A percentile compares a stretch with the other conserved stretches of the same genome.
These are phyloP conservation scores for Stenodera caucasica DNA, from an alignment of 2,888 invertebrate genomes.

Conservation along the genomic window DNA sequence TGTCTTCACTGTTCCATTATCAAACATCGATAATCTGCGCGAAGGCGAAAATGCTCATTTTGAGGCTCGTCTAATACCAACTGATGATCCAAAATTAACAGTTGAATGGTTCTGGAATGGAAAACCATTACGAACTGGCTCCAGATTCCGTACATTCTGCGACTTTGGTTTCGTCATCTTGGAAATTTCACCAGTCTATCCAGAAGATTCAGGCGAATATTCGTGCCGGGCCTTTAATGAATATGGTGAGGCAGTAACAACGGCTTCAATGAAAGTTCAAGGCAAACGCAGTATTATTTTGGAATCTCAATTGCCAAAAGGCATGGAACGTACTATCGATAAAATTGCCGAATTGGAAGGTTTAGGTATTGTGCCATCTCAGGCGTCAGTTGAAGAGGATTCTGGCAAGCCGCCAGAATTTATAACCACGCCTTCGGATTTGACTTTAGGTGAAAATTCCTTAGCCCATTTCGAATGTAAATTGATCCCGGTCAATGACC, in stretches of 20 bases:
- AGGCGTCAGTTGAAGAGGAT: constrained; percentile 75
- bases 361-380: constrained; percentile 70
- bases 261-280: constrained; percentile 85
- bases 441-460: constrained; percentile 81
- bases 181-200: constrained; percentile 96
- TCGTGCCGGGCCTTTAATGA: constrained; percentile 86
- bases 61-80: constrained; percentile 85
- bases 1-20: constrained; percentile 84
- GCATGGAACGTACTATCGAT: constrained; percentile 92
- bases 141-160: constrained; percentile 93
- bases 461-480: constrained; percentile 93
- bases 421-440: constrained; percentile 82
- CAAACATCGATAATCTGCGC: constrained; percentile 82
- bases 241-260: constrained; percentile 89
- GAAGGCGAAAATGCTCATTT: constrained; percentile 93
- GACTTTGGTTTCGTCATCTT: constrained; percentile 98
- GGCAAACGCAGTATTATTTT: constrained; percentile 90
- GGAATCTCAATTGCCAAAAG: constrained; percentile 88
- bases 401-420: constrained; percentile 89
- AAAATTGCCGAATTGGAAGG: constrained; percentile 92
- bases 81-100: constrained; percentile 86
- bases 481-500: constrained; percentile 85
- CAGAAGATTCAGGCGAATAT: constrained; percentile 93
- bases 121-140: constrained; percentile 83
- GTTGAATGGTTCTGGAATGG: constrained; percentile 97